Base-by-base conservation (phyloP, 2,888 invertebrate species). In the Caenorhabditis panamensis region DNA sequence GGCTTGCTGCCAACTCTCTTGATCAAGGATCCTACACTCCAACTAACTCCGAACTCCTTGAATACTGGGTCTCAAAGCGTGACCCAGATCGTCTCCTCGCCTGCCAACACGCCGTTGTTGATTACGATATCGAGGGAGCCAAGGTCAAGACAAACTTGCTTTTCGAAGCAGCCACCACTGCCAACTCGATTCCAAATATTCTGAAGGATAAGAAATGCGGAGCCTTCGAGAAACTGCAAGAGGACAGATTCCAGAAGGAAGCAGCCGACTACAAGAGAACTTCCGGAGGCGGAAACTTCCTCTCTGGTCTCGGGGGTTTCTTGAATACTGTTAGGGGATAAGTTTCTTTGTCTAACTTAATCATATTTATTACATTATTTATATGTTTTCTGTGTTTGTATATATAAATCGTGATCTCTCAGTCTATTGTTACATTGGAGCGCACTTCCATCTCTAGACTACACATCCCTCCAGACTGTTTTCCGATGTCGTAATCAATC, bases 21-120 rank as follows among this genome's bases (percentile, higher is more conserved):
- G 90, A 90, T 58, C 90, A 90, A 83, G 90, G 90, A 37, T 84
- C 84, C 20, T 90, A 90, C 82, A 90, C 90, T 5, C 90, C 90
- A 2, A 90, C 89, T 16, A 90, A 90, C 83, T 88, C 89, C 3
- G 90, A 90, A 68, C 82, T 90, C 13, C 81, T 90, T 47, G 90
- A 90, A 73, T 90, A 87, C 76, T 90, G 89, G 89, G 90, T 90
- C 11, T 88, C 88, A 9, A 90, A 90, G 66, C 76, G 90, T 18
- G 86, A 88, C 51, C 90, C 90, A n/a, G 90, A 90, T 62, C 84
- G 88, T 77, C 80, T 90, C 5, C 82, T 90, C 24, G 88, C 90
- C 28, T 90, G 90, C 61, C 90, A 90, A 54, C 89, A 90, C 63
- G 87, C 88, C 6, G 90, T 90, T 1, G 87, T 90, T 26, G 90